A percentile compares a stretch with the other conserved stretches of the same genome.
Conservation (phyloP, 2,113 vertebrate species). For the Phalacrocorax aristotelis region DNA sequence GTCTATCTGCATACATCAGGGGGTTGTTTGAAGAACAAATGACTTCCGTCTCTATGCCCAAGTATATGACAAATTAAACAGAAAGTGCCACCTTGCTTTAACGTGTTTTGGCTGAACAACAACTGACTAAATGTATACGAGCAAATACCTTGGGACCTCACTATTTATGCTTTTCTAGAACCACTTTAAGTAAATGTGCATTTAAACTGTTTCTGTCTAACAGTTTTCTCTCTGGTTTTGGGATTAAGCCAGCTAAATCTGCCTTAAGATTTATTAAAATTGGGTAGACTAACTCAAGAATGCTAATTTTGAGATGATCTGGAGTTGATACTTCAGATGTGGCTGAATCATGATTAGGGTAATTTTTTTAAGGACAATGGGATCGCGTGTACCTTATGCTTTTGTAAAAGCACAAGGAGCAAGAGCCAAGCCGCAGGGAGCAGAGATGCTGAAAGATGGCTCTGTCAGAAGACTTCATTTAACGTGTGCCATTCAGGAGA, state of each 20-base stretch:
- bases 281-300: not conserved
- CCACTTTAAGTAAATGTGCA: not conserved
- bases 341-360: not conserved
- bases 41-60: not conserved
- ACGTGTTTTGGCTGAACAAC: not conserved
- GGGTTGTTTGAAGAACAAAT: constrained; percentile 13
- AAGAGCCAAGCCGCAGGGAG: not conserved
- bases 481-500: not conserved
- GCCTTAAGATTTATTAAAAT: not conserved
- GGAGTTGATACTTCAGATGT: not conserved
- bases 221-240: not conserved
- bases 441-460: not conserved
- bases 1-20: not conserved
- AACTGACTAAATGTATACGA: not conserved
- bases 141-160: not conserved
- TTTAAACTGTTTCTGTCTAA: not conserved
- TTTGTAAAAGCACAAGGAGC: not conserved
- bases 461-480: not conserved
- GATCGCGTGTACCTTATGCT: rapidly evolving
- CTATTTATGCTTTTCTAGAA: not conserved
- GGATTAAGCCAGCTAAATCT: not conserved
- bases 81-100: constrained; percentile 3
- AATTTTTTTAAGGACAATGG: not conserved
- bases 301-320: not conserved
- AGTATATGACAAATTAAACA: not conserved